Evolutionary conservation across 2,797 vertebrate species (phyloP).

Genomic region (Lepus townsendii): DNA sequence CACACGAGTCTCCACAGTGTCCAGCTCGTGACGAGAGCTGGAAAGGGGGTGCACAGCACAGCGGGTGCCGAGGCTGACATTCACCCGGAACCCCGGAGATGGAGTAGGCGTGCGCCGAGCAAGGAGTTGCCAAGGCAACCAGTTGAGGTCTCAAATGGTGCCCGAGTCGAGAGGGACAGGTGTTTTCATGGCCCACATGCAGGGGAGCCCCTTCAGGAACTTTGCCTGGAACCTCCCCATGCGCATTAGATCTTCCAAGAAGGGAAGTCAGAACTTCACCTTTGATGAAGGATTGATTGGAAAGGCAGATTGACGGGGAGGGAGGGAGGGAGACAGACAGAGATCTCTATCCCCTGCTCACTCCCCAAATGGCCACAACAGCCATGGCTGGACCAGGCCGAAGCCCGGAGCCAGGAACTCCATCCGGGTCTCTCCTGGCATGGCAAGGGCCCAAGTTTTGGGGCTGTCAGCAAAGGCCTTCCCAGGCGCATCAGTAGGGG

Average conservation of each 20-base stretch:
- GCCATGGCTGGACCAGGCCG: too few species aligned
- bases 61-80: not conserved
- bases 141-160: not conserved
- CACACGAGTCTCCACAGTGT: not conserved
- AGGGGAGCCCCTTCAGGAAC: not conserved
- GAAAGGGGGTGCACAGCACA: not conserved
- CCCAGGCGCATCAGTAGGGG: too few species aligned
- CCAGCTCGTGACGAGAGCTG: not conserved
- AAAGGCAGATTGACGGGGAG: too few species aligned
- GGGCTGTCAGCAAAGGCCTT: too few species aligned
- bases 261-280: not conserved
- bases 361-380: too few species aligned
- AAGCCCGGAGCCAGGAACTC: too few species aligned
- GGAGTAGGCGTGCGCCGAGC: not conserved
- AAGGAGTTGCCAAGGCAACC: constrained; percentile 19
- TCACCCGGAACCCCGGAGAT: not conserved
- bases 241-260: not conserved
- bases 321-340: too few species aligned
- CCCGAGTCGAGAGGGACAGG: not conserved
- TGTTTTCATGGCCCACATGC: not conserved
- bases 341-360: too few species aligned
- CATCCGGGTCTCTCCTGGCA: too few species aligned
- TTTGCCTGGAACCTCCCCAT: not conserved
- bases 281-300: too few species aligned
- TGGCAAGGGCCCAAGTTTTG: too few species aligned